Percentiles rank a stretch among this genome's conserved stretches.
These are phyloP conservation scores for Escarpia spicata DNA, from an alignment of 2,888 invertebrate genomes.

Conservation along the genomic window DNA sequence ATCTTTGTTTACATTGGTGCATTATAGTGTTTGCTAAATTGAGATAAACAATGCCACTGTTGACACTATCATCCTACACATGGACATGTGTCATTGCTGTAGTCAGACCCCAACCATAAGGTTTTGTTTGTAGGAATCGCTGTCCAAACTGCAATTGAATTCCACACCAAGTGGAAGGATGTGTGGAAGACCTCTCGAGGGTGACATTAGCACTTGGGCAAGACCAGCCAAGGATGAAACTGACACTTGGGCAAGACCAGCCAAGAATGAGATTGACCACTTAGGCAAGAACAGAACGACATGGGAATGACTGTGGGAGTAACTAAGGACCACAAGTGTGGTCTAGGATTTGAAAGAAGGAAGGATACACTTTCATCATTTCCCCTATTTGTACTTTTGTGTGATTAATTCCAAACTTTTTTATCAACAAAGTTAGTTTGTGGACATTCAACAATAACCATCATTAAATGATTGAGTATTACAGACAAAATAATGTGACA, in stretches of 20 bases:
- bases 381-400: too few relatives aligned
- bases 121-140: conserved; percentile 75
- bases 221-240: too few relatives aligned
- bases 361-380: too few relatives aligned
- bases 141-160: conserved; percentile 82
- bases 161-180: conserved; percentile 87
- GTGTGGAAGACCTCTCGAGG: conserved; percentile 73
- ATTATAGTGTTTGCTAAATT: neutral
- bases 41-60: neutral
- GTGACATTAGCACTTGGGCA: conserved; percentile 65
- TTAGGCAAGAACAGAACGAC: neutral
- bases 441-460: neutral
- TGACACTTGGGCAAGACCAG: too few relatives aligned
- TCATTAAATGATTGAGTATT: neutral
- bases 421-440: neutral
- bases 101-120: neutral
- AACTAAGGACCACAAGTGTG: neutral
- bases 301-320: neutral
- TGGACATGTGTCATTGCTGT: neutral
- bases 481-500: neutral
- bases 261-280: too few relatives aligned
- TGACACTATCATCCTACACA: neutral
- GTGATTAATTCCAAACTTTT: neutral
- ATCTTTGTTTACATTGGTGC: neutral
- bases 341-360: neutral